A percentile compares a stretch with the other conserved stretches of the same genome.
Evolutionary conservation across 1,140 invertebrate species (phyloP).

Genomic region (Cotesia glomerata): DNA sequence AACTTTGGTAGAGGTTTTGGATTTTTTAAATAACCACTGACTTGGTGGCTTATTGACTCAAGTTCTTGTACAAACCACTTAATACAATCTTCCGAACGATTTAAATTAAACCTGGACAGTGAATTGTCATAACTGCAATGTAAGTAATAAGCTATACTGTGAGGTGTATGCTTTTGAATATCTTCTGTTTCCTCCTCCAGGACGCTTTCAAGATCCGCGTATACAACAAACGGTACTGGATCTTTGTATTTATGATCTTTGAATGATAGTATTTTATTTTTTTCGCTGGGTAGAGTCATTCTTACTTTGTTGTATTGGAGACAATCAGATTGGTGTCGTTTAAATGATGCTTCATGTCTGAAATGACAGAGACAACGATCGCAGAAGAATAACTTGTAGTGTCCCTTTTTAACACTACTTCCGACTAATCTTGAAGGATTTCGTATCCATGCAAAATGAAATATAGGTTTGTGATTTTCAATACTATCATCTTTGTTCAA

Average conservation of each 20-base stretch:
- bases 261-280: neutral
- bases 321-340: neutral
- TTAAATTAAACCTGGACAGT: no score
- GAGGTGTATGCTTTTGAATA: no score
- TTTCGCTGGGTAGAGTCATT: neutral
- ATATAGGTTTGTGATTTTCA: neutral
- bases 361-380: slow-evolving; percentile 14
- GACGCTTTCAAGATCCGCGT: slow-evolving; percentile 33
- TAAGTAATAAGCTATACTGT: no score
- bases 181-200: neutral
- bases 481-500: neutral
- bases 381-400: neutral
- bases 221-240: neutral
- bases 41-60: no score
- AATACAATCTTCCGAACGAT: no score
- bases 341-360: neutral
- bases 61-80: no score
- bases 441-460: neutral
- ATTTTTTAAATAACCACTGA: no score
- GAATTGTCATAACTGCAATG: no score
- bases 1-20: no score
- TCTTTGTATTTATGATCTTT: neutral
- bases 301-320: neutral
- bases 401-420: neutral
- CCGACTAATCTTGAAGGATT: slow-evolving; percentile 1